Percentiles rank a stretch among this genome's conserved stretches.
These are phyloP conservation scores for Epizoanthus stellaris DNA, from an alignment of 92 coral and sea anemone genomes.

Conservation along the genomic window DNA sequence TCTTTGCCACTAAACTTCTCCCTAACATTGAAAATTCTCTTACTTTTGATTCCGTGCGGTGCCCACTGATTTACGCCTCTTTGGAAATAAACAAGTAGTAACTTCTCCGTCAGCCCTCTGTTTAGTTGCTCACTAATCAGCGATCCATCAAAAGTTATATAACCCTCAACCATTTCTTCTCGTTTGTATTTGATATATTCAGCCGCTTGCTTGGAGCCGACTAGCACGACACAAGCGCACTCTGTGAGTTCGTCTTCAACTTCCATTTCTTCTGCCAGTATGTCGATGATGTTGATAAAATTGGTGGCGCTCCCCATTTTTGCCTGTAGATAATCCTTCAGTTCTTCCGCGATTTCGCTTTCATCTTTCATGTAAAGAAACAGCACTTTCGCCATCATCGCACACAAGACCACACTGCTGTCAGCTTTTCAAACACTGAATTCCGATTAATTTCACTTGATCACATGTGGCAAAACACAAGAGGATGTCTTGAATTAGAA, in stretches of 20 bases:
- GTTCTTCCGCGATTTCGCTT: conserved; percentile 27
- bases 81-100: conserved; percentile 27
- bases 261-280: conserved; percentile 32
- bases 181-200: conserved; percentile 26
- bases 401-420: too few species aligned
- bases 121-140: background rate
- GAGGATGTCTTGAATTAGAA: background rate
- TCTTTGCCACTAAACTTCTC: conserved; percentile 32
- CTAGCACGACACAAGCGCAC: conserved; percentile 25
- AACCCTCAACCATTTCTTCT: conserved; percentile 22
- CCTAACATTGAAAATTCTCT: conserved; percentile 26
- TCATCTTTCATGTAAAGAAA: conserved; percentile 34
- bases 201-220: conserved; percentile 28
- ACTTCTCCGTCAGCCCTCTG: conserved; percentile 5
- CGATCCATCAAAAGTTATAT: conserved; percentile 29
- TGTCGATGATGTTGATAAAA: conserved; percentile 15
- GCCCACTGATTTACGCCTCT: conserved; percentile 22
- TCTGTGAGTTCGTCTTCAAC: conserved; percentile 2
- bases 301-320: conserved; percentile 41
- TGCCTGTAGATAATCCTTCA: conserved; percentile 30
- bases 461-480: background rate
- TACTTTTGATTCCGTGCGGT: conserved; percentile 26
- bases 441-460: background rate
- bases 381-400: conserved; percentile 3
- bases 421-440: background rate